A percentile compares a stretch with the other conserved stretches of the same genome.
Conservation (phyloP, 2,888 invertebrate genomes). For the Coenonympha glycerion region DNA sequence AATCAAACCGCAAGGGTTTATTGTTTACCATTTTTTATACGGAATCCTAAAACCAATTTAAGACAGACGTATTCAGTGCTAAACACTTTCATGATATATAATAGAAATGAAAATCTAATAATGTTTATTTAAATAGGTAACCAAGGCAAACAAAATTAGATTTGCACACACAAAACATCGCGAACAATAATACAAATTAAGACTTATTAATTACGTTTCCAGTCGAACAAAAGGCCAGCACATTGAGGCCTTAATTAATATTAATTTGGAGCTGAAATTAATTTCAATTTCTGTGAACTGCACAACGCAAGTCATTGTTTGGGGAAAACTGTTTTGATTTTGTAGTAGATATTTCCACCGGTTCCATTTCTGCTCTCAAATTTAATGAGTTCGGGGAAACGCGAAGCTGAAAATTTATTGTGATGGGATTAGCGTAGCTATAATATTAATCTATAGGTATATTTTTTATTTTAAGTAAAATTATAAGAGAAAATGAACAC, state of each 20-base stretch:
- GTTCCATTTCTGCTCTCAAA: background rate
- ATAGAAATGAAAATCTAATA: no score
- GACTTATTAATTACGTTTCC: slow-evolving; percentile 15
- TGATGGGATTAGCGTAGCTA: no score
- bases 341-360: slow-evolving; percentile 1
- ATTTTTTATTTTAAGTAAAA: no score
- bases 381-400: background rate
- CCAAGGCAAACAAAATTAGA: background rate
- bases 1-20: no score
- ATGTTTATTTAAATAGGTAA: no score
- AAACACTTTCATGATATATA: no score
- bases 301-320: slow-evolving; percentile 17
- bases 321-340: slow-evolving; percentile 8
- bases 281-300: slow-evolving; percentile 9
- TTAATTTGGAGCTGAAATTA: slow-evolving; percentile 22
- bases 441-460: no score
- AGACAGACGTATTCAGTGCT: no score
- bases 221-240: slow-evolving; percentile 17
- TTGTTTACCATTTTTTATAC: no score
- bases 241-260: slow-evolving; percentile 19
- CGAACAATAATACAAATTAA: background rate
- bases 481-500: no score
- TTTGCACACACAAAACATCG: background rate
- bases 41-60: no score
- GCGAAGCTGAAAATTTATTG: background rate